phyloP scores from a whole-genome alignment of 2,797 vertebrate genomes.

The Spinibarbus caldwelli region DNA sequence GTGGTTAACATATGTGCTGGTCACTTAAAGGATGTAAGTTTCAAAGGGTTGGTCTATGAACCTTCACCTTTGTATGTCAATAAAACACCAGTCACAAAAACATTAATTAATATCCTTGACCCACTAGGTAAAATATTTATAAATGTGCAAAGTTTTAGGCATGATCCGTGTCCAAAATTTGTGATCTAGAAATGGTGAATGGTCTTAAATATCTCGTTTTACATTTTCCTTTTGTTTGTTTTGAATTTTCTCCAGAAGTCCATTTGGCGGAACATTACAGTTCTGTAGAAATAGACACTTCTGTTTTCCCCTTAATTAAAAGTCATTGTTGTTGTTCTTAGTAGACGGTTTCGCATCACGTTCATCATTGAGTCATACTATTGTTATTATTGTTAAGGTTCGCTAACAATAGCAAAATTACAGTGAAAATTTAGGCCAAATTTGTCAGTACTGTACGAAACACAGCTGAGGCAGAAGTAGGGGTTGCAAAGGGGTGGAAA shows the following conservation, averaged over 20 bases:
- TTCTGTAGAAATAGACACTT: slow-evolving; percentile 6
- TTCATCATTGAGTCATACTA: not conserved
- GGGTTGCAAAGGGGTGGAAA: no score
- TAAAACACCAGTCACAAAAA: not conserved
- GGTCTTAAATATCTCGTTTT: not conserved
- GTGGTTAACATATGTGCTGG: not conserved
- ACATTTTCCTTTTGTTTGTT: not conserved
- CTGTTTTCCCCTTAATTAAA: not conserved
- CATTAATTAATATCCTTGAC: not conserved
- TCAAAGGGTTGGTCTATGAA: not conserved
- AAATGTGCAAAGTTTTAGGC: not conserved
- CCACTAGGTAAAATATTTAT: not conserved
- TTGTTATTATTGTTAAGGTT: not conserved
- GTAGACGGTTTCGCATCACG: not conserved
- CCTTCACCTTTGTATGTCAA: not conserved
- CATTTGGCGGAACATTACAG: not conserved
- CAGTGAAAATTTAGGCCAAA: not conserved
- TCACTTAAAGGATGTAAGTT: not conserved
- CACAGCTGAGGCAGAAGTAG: not conserved
- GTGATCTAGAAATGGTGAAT: not conserved
- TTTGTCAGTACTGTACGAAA: not conserved
- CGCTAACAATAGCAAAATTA: not conserved
- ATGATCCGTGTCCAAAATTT: not conserved
- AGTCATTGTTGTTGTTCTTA: not conserved
- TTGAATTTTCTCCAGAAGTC: not conserved